Percentiles rank a stretch among this genome's conserved stretches.
phyloP scores from a whole-genome alignment of 1,140 invertebrate genomes.

The Aphaenogaster ashmeadi region DNA sequence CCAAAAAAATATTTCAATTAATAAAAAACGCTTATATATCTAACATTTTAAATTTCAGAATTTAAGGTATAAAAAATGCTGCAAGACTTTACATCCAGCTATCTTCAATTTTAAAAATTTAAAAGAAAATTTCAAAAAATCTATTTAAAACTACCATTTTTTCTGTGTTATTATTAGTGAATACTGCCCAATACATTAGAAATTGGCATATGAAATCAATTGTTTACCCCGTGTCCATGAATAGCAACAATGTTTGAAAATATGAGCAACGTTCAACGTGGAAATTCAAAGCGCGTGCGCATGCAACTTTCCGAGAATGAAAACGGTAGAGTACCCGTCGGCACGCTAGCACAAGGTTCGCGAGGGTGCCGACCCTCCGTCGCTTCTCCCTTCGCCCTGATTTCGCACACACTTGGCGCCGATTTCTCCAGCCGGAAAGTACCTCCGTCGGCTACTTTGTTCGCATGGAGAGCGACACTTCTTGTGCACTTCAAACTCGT shows the following conservation, averaged over 20 bases:
- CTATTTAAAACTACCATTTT: not conserved
- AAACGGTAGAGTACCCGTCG: constrained; percentile 49
- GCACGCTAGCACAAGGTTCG: constrained; percentile 48
- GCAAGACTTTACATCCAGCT: not conserved
- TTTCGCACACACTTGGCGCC: constrained; percentile 63
- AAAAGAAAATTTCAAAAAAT: not conserved
- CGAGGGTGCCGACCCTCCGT: constrained; percentile 71
- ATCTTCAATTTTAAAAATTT: not conserved
- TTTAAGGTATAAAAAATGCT: not conserved
- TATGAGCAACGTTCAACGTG: constrained; percentile 18
- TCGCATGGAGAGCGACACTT: constrained; percentile 72
- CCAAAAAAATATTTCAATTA: not conserved
- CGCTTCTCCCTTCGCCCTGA: constrained; percentile 42
- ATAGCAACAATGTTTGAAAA: constrained; percentile 7
- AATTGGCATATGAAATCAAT: not conserved
- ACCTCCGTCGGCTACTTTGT: constrained; percentile 79
- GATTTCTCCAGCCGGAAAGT: constrained; percentile 72
- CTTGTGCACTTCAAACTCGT: constrained; percentile 47
- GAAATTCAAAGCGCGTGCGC: constrained; percentile 1
- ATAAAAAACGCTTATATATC: not conserved
- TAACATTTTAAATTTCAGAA: not conserved
- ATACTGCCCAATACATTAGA: not conserved
- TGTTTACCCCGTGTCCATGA: not conserved
- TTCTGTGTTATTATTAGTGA: not conserved
- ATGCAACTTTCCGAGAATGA: constrained; percentile 39